Evolutionary conservation across 2,888 invertebrate species (phyloP).

Genomic region (Dryobotodes eremita): DNA sequence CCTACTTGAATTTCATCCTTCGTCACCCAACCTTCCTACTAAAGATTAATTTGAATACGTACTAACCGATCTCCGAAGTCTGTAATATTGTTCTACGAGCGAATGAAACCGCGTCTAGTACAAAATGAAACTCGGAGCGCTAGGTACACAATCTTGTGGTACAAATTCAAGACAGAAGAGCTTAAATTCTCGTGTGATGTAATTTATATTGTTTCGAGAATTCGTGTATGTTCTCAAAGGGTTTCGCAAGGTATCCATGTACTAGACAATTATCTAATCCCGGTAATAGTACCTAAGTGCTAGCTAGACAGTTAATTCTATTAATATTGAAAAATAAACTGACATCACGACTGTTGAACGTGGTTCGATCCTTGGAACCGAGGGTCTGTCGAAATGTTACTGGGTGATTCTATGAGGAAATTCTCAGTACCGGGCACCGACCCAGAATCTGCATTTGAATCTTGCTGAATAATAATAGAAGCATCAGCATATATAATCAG

Average conservation of each 20-base stretch:
- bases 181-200: constrained; percentile 7
- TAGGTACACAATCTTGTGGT: not conserved
- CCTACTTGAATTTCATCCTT: constrained; percentile 6
- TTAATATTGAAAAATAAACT: not conserved
- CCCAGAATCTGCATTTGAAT: not conserved
- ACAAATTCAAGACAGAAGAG: not conserved
- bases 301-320: not conserved
- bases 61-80: not conserved
- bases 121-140: constrained; percentile 14
- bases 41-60: constrained; percentile 9
- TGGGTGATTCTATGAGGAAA: not conserved
- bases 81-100: constrained; percentile 17
- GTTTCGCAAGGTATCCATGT: not conserved
- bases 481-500: no score
- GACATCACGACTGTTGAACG: no score
- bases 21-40: not conserved
- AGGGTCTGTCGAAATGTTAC: no score
- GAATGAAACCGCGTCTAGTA: constrained; percentile 23
- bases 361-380: no score
- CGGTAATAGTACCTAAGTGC: not conserved
- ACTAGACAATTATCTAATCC: not conserved
- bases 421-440: not conserved
- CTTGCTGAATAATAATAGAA: not conserved
- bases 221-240: not conserved
- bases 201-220: constrained; percentile 9